Percentiles rank a stretch among this genome's conserved stretches.
phyloP scores from a whole-genome alignment of 1,140 invertebrate species.

The Aphelenchoides fujianensis region DNA sequence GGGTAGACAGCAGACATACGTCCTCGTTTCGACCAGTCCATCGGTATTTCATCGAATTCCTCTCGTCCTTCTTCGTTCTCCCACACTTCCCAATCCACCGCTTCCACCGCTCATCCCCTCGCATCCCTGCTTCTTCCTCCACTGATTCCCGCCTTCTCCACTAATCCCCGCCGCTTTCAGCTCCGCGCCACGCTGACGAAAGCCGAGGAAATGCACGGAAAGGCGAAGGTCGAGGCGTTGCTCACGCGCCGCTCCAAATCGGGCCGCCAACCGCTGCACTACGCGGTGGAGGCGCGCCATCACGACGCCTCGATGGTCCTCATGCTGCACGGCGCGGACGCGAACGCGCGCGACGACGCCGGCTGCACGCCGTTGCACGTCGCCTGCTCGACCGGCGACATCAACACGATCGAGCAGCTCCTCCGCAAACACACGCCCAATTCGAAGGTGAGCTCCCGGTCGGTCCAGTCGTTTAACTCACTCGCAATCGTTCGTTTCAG shows the following conservation, averaged over 20 bases:
- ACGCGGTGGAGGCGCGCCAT: neutral
- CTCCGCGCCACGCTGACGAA: no score
- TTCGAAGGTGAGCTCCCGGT: neutral
- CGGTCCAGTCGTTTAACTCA: no score
- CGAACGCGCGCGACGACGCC: neutral
- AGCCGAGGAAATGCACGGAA: neutral
- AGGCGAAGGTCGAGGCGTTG: neutral
- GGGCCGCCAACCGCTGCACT: neutral
- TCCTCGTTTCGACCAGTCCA: no score
- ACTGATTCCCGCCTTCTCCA: no score
- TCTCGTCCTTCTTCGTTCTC: no score
- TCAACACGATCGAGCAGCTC: neutral
- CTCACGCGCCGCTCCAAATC: neutral
- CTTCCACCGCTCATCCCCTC: no score
- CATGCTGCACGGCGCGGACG: neutral
- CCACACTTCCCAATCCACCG: no score
- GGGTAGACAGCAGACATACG: no score
- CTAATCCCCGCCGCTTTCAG: no score
- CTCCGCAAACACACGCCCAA: neutral
- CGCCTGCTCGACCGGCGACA: neutral
- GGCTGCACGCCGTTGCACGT: neutral
- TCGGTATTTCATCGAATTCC: no score
- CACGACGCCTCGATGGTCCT: neutral
- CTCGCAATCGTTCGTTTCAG: neutral
- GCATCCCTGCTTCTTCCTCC: no score